phyloP scores from a whole-genome alignment of 2,888 invertebrate genomes.

The Sacculina carcini region DNA sequence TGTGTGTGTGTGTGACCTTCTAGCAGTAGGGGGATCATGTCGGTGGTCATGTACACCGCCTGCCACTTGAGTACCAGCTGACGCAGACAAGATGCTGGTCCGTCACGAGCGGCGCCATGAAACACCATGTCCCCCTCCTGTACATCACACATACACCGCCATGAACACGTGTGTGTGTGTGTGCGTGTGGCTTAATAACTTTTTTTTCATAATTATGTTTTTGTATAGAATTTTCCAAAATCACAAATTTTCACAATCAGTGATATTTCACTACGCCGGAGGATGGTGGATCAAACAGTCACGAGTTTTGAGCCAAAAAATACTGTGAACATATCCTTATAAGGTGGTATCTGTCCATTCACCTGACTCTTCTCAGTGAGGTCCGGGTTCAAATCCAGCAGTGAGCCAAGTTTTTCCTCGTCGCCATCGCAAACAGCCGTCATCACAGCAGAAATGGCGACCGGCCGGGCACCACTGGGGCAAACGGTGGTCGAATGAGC shows the following conservation, averaged over 20 bases:
- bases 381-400: not conserved
- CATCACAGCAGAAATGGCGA: not conserved
- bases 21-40: not conserved
- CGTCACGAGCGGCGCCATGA: not conserved
- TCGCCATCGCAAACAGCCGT: not conserved
- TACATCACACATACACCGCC: not conserved
- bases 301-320: too few relatives aligned
- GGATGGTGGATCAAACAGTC: too few relatives aligned
- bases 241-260: too few relatives aligned
- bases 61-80: not conserved
- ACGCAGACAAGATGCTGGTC: not conserved
- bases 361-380: not conserved
- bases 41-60: constrained; percentile 2
- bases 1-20: too few relatives aligned
- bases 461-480: not conserved
- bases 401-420: not conserved
- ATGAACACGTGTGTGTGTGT: not conserved
- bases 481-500: not conserved
- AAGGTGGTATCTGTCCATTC: too few relatives aligned
- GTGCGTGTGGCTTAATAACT: not conserved
- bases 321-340: too few relatives aligned
- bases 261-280: too few relatives aligned
- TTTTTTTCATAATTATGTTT: too few relatives aligned
- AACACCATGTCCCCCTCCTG: not conserved
- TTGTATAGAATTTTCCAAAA: too few relatives aligned